These are phyloP conservation scores for Premnoplex brunnescens DNA, from an alignment of 2,797 vertebrate genomes.

Conservation along the genomic window DNA sequence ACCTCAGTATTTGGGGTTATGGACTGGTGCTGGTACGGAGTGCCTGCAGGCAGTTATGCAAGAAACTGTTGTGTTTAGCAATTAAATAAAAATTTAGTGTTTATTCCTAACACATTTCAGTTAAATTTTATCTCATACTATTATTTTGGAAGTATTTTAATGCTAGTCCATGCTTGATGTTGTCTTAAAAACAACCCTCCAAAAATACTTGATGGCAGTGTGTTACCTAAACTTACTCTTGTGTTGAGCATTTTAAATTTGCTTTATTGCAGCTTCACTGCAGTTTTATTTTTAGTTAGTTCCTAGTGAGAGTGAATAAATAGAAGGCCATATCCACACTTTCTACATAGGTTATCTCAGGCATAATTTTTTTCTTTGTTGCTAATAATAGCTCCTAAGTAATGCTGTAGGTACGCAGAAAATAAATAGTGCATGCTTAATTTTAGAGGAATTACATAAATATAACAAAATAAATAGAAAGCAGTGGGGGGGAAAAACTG, in stretches of 20 bases:
- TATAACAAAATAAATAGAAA: background rate
- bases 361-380: background rate
- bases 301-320: background rate
- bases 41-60: background rate
- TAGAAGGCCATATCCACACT: background rate
- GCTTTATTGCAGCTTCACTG: background rate
- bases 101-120: background rate
- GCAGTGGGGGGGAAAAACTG: background rate
- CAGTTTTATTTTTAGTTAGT: background rate
- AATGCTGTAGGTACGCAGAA: background rate
- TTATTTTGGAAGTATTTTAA: background rate
- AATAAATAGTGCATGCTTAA: background rate
- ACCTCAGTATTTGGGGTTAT: background rate
- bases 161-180: background rate
- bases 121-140: background rate
- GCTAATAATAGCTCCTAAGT: background rate
- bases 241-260: background rate
- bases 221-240: background rate
- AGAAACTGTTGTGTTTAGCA: background rate
- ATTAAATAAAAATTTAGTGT: background rate
- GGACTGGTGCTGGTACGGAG: background rate
- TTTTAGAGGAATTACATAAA: background rate
- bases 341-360: background rate
- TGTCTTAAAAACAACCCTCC: background rate
- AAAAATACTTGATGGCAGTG: background rate